Base-by-base conservation (phyloP, 2,888 invertebrate species). In the Lasius fuliginosus region DNA sequence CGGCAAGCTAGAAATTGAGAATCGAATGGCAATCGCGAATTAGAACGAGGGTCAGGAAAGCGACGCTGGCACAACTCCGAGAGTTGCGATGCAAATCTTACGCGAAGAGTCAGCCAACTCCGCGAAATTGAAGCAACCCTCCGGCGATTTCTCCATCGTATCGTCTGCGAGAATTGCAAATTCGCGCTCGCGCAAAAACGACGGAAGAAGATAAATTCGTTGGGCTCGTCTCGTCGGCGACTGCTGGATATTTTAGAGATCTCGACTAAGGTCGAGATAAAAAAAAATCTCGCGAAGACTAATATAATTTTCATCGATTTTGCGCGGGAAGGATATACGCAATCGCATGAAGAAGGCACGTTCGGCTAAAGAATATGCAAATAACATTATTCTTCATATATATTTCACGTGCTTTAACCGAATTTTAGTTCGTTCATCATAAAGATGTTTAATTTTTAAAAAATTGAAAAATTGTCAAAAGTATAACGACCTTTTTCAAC, bases 1-100 rank as follows among this genome's bases (percentile, higher is more conserved):
- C 64, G 36, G 53, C 58, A 75, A 40, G 65, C 3, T 58, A 40
- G 71, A 81, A 88, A 85, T 84, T 76, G 84, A 76, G 81, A 87
- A 83, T 83, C 89, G 86, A 69, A 81, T 86, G 67, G 81, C 82
- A 85, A 85, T 89, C 85, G 85, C 83, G 85, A 89, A 89, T 89
- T 89, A 89, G 85, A 85, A 82, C 82, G 18, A 46, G n/a, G 60
- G 58, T 33, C 53, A 58, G 42, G 42, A 69, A 53, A 68, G n/a
- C 42, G 58, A 81, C 69, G 84, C 73, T 46, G 27, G 88, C 82
- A 53, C 8, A 87, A 84, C 74, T 83, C 18, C 33, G 58, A 71
- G 49, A 71, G 69, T 87, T 85, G 86, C 87, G 85, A 90, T 90
- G 90, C 90, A 90, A 90, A 90, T 90, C 86, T 86, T 83, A 71